Percentiles rank a stretch among this genome's conserved stretches.
Evolutionary conservation across 2,888 invertebrate genomes (phyloP).

Genomic region (Dasysyrphus albostriatus): DNA sequence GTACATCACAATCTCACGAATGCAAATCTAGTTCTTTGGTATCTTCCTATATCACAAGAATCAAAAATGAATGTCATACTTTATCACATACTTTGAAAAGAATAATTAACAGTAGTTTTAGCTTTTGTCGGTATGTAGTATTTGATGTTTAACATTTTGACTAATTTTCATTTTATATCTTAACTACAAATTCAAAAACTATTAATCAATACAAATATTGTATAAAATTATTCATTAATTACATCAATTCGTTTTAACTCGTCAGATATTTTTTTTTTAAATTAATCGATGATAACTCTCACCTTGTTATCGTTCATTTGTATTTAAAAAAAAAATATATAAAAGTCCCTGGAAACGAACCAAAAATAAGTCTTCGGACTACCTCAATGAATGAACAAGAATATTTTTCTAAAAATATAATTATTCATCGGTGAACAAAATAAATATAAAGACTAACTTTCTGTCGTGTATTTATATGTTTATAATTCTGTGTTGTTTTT

Average conservation of each 20-base stretch:
- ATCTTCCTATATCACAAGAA: too few species aligned
- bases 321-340: not conserved
- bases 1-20: too few species aligned
- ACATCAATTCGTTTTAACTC: not conserved
- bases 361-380: conserved; percentile 60
- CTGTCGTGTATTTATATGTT: not conserved
- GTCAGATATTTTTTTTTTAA: not conserved
- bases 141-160: too few species aligned
- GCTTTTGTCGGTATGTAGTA: too few species aligned
- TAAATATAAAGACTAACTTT: not conserved
- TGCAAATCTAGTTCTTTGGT: too few species aligned
- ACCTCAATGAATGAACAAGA: conserved; percentile 55
- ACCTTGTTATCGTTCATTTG: not conserved
- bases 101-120: too few species aligned
- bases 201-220: too few species aligned
- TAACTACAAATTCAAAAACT: too few species aligned
- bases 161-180: too few species aligned
- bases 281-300: not conserved
- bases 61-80: too few species aligned
- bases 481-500: not conserved
- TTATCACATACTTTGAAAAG: too few species aligned
- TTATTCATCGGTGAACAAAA: not conserved
- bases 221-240: too few species aligned
- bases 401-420: conserved; percentile 52
- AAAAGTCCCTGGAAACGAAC: conserved; percentile 4